These are phyloP conservation scores for Poeciliopsis paucimaculata DNA, from an alignment of 2,797 vertebrate species.

Conservation along the genomic window DNA sequence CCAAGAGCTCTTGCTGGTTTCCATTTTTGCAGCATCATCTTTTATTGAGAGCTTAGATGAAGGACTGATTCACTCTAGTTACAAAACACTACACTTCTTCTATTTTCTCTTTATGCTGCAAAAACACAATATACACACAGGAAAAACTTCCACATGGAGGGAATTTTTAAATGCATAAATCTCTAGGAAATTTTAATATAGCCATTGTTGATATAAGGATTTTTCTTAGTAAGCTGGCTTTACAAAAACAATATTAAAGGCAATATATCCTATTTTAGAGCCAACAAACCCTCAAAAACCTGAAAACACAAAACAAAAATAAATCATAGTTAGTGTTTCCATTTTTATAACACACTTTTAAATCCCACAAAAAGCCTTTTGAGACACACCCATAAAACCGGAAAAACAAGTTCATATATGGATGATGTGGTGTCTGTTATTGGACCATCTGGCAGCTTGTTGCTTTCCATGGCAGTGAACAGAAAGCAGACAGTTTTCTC, in stretches of 20 bases:
- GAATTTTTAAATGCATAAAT: background rate
- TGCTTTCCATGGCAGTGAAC: background rate
- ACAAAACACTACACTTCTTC: conserved; percentile 16
- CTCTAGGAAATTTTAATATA: background rate
- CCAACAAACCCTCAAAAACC: background rate
- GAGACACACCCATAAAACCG: background rate
- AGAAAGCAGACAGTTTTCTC: background rate
- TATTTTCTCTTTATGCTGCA: conserved; percentile 5
- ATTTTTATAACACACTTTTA: background rate
- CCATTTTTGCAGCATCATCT: conserved; percentile 60
- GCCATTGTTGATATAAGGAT: background rate
- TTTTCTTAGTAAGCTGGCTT: background rate
- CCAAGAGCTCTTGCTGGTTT: conserved; percentile 36
- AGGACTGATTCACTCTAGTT: conserved; percentile 50
- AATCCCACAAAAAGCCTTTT: background rate
- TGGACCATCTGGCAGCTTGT: background rate
- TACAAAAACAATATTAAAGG: background rate
- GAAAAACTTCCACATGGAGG: background rate
- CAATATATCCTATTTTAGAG: background rate
- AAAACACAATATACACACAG: conserved; percentile 1
- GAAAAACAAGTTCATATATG: background rate
- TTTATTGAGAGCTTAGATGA: conserved; percentile 53
- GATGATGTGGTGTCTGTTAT: background rate
- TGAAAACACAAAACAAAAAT: background rate
- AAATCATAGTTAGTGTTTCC: background rate